A percentile compares a stretch with the other conserved stretches of the same genome.
Conservation (phyloP, 2,113 vertebrate genomes). For the Carassius carassius region DNA sequence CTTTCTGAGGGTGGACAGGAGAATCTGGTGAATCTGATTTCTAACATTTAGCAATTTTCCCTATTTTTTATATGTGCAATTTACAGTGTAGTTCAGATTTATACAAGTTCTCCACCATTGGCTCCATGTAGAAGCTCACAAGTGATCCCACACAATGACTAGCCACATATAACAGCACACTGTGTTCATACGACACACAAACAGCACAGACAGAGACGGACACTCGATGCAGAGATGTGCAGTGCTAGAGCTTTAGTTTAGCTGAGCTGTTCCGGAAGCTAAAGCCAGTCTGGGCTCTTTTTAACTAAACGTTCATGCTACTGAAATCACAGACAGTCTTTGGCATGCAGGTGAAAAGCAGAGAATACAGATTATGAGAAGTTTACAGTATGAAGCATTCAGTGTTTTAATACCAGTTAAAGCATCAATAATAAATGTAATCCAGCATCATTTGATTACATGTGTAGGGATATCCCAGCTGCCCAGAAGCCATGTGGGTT, state of each 20-base stretch:
- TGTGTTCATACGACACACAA: constrained; percentile 29
- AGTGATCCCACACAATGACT: constrained; percentile 29
- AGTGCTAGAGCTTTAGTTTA: constrained; percentile 68
- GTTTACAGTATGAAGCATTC: constrained; percentile 9
- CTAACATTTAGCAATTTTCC: too few relatives aligned
- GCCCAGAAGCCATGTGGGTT: neutral
- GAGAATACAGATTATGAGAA: constrained; percentile 62
- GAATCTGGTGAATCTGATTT: too few relatives aligned
- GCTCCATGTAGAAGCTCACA: neutral
- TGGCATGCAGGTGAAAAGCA: constrained; percentile 81
- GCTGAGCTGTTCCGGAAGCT: constrained; percentile 45
- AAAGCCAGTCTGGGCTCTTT: constrained; percentile 55
- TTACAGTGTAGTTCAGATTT: neutral
- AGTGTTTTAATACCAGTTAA: constrained; percentile 19
- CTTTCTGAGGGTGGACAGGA: too few relatives aligned
- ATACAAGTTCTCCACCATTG: neutral
- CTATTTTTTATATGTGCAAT: neutral
- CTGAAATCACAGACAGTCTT: constrained; percentile 67
- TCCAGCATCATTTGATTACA: neutral
- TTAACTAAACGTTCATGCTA: constrained; percentile 14
- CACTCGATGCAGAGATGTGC: constrained; percentile 83
- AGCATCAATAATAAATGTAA: neutral
- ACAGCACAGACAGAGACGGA: constrained; percentile 54
- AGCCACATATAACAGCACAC: neutral
- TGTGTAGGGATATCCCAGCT: neutral